Evolutionary conservation across 2,113 vertebrate genomes (phyloP).

Genomic region (Oreochromis aureus): DNA sequence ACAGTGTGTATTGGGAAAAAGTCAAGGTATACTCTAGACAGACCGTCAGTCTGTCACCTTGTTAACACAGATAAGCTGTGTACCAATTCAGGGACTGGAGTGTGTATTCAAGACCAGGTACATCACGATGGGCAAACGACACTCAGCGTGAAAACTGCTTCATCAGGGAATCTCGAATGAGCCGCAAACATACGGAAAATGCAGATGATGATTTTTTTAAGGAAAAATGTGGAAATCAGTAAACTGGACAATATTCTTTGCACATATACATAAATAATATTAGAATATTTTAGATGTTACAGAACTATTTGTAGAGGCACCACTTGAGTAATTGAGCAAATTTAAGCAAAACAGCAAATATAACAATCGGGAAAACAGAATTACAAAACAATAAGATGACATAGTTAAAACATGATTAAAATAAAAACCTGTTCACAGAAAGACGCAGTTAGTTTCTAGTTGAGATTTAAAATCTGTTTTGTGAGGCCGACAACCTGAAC

Average conservation of each 20-base stretch:
- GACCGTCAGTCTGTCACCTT: neutral
- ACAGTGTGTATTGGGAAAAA: neutral
- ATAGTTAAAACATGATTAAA: fast-evolving
- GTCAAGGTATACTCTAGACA: neutral
- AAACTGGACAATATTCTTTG: neutral
- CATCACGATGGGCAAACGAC: neutral
- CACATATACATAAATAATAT: neutral
- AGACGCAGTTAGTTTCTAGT: neutral
- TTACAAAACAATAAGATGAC: neutral
- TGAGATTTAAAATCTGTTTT: neutral
- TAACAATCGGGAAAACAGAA: neutral
- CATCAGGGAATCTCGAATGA: neutral
- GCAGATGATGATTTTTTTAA: neutral
- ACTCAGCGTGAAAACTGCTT: neutral
- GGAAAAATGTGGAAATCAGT: neutral
- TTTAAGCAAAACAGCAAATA: neutral
- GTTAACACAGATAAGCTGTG: neutral
- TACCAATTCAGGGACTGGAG: neutral
- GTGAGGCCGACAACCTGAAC: neutral
- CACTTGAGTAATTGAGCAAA: neutral
- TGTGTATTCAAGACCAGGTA: neutral
- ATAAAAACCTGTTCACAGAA: neutral
- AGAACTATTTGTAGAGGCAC: neutral
- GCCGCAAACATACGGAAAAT: neutral
- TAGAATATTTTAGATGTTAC: neutral